Conservation (phyloP, 2,797 vertebrate species). For the Catharus ustulatus region DNA sequence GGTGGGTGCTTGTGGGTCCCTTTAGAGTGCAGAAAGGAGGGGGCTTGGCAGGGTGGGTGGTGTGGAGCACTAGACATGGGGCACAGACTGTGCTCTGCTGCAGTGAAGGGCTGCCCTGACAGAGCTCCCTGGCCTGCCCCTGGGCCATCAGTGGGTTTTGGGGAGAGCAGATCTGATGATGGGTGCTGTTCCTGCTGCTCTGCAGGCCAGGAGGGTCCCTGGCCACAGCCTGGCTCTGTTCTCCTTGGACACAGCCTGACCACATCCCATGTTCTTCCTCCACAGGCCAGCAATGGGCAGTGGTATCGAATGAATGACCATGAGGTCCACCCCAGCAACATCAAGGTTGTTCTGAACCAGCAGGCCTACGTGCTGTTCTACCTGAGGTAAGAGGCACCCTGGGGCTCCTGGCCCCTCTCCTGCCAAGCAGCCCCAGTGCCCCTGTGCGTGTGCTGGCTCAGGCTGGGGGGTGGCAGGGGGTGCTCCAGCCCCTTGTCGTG, state of each 20-base stretch:
- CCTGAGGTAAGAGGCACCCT: neutral
- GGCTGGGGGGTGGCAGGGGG: neutral
- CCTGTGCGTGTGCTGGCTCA: neutral
- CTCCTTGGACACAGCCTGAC: fast-evolving
- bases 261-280: neutral
- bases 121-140: neutral
- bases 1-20: neutral
- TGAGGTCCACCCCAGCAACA: constrained; percentile 90
- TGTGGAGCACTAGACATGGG: neutral
- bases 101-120: neutral
- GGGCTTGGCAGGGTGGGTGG: neutral
- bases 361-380: constrained; percentile 98
- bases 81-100: neutral
- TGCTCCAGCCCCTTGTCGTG: neutral
- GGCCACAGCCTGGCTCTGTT: neutral
- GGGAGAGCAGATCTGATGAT: neutral
- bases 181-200: neutral
- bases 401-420: neutral
- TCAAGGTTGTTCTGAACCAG: constrained; percentile 97
- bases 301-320: constrained; percentile 99
- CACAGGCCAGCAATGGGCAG: constrained; percentile 92
- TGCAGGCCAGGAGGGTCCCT: neutral
- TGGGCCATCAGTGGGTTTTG: neutral
- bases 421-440: neutral
- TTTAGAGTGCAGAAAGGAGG: neutral